Evolutionary conservation across 2,888 invertebrate genomes (phyloP).

Genomic region (Drosophila hawaiiensis): DNA sequence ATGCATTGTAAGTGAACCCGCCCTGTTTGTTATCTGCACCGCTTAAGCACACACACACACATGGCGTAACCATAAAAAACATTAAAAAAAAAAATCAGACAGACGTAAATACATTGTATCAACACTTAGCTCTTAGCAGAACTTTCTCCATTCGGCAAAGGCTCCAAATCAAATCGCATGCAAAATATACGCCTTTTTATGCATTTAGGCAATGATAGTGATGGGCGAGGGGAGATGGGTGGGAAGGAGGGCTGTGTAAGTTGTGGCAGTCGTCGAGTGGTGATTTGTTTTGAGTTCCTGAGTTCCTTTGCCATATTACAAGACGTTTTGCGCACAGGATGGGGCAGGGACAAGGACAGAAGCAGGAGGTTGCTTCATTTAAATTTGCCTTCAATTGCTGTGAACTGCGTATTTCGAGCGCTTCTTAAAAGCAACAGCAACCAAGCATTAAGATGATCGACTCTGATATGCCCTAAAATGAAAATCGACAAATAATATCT

Average conservation of each 20-base stretch:
- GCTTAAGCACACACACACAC: neutral
- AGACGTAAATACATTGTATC: slow-evolving; percentile 2
- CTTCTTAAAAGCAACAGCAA: neutral
- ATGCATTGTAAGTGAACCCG: neutral
- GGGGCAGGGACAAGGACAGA: neutral
- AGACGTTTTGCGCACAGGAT: slow-evolving; percentile 16
- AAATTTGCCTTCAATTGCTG: slow-evolving; percentile 67
- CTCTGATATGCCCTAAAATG: neutral
- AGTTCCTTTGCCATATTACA: slow-evolving; percentile 25
- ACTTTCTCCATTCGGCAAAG: slow-evolving; percentile 36
- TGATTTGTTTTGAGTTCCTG: slow-evolving; percentile 32
- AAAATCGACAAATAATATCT: neutral
- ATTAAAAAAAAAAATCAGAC: neutral
- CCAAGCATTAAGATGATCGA: slow-evolving; percentile 14
- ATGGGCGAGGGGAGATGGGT: neutral
- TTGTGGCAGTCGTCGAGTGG: slow-evolving; percentile 22
- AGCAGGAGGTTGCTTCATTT: slow-evolving; percentile 44
- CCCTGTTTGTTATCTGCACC: neutral
- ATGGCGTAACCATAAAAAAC: neutral
- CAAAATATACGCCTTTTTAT: slow-evolving; percentile 78
- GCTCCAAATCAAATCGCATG: slow-evolving; percentile 75
- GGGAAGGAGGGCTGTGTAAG: neutral
- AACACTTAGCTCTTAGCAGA: slow-evolving; percentile 22
- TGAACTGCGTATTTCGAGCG: slow-evolving; percentile 44
- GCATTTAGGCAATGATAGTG: slow-evolving; percentile 62